These are phyloP conservation scores for Tenualosa ilisha DNA, from an alignment of 2,797 vertebrate species.

Conservation along the genomic window DNA sequence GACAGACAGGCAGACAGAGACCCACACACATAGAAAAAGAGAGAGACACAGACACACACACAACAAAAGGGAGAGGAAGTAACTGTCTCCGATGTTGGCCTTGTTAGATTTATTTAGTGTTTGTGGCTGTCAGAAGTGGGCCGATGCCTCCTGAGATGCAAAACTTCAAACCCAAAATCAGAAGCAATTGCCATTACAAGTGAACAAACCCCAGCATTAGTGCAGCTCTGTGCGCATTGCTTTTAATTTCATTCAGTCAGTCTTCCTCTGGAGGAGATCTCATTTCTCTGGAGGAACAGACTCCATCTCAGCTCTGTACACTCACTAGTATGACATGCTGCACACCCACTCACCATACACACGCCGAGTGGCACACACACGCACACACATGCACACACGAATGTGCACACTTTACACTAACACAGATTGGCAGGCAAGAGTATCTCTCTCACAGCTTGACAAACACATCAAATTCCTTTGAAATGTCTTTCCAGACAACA, in stretches of 20 bases:
- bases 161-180: constrained; percentile 7
- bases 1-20: background rate
- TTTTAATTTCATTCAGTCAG: background rate
- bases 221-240: background rate
- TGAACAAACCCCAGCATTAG: background rate
- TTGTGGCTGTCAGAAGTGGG: constrained; percentile 52
- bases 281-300: constrained; percentile 34
- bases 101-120: constrained; percentile 48
- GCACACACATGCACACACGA: background rate
- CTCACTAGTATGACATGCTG: background rate
- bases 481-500: background rate
- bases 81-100: constrained; percentile 47
- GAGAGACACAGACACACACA: constrained; percentile 11
- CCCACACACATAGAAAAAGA: background rate
- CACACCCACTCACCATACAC: background rate
- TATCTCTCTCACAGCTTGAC: constrained; percentile 3
- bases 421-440: background rate
- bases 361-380: constrained; percentile 10
- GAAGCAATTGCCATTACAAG: background rate
- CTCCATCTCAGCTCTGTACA: background rate
- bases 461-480: background rate
- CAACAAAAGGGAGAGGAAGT: constrained; percentile 44
- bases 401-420: background rate
- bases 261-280: background rate
- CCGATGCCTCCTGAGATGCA: constrained; percentile 46